Conservation (phyloP, 1,140 invertebrate genomes). For the Homalodisca vitripennis region DNA sequence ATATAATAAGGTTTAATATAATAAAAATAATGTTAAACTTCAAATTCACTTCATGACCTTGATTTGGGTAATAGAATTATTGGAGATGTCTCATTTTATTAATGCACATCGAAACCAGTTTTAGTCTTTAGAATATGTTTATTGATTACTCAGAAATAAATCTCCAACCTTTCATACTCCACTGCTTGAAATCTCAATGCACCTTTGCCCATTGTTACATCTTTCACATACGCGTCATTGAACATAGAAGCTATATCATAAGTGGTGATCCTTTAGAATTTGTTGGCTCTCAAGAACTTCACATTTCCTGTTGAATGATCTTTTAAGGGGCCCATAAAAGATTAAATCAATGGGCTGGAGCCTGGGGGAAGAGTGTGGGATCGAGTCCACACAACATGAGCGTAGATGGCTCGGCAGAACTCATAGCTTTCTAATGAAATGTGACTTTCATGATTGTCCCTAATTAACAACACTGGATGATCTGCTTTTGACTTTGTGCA, state of each 20-base stretch:
- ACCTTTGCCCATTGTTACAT: constrained; percentile 41
- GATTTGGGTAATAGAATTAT: too few species aligned
- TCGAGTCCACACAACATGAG: constrained; percentile 46
- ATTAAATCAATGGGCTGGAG: constrained; percentile 47
- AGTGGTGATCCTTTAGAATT: constrained; percentile 42
- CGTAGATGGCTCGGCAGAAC: constrained; percentile 45
- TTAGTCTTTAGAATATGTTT: too few species aligned
- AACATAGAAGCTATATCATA: constrained; percentile 43
- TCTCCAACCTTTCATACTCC: too few species aligned
- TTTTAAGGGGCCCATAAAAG: constrained; percentile 49
- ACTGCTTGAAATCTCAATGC: constrained; percentile 39
- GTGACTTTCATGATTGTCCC: constrained; percentile 48
- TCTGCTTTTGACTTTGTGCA: constrained; percentile 7
- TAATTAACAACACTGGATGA: constrained; percentile 36
- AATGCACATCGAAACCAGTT: too few species aligned
- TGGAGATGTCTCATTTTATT: too few species aligned
- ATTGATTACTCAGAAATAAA: too few species aligned
- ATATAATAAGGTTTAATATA: too few species aligned
- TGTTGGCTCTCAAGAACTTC: constrained; percentile 41
- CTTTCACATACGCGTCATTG: constrained; percentile 40
- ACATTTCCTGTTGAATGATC: constrained; percentile 47
- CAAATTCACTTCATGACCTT: too few species aligned
- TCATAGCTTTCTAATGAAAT: constrained; percentile 37
- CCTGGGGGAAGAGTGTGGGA: constrained; percentile 46
- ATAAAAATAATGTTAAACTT: too few species aligned